Conservation (phyloP, 2,888 invertebrate genomes). For the Isoperla grammatica region DNA sequence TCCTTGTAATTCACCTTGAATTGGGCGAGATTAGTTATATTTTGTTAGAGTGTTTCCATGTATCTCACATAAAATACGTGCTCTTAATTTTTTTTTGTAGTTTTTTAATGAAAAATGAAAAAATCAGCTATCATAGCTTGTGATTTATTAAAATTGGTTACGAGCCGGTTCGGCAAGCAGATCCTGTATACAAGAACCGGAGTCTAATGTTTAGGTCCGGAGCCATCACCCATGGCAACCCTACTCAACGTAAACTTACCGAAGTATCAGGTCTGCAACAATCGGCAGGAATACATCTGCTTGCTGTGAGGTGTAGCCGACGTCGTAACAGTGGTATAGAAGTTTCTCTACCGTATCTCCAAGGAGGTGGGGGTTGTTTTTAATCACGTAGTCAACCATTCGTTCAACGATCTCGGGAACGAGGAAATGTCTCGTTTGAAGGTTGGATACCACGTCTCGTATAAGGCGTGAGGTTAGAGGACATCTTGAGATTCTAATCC, state of each 20-base stretch:
- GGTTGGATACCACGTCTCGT: conserved; percentile 44
- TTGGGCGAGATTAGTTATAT: no score
- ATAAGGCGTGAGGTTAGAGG: conserved; percentile 46
- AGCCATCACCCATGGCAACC: no score
- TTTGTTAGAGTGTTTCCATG: no score
- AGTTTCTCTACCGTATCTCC: conserved; percentile 51
- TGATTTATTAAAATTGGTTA: no score
- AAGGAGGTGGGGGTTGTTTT: conserved; percentile 43
- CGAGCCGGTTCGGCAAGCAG: no score
- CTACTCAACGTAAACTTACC: conserved; percentile 39
- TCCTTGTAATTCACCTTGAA: no score
- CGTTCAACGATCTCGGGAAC: conserved; percentile 28
- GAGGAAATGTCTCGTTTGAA: conserved; percentile 42
- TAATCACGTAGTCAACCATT: conserved; percentile 43
- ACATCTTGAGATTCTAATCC: conserved; percentile 2
- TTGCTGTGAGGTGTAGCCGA: conserved; percentile 48
- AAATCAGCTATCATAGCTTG: no score
- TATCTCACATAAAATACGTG: no score
- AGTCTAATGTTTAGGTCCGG: no score
- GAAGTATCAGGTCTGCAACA: conserved; percentile 44
- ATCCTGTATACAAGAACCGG: no score
- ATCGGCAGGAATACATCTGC: conserved; percentile 41
- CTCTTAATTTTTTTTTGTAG: no score
- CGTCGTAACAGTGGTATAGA: conserved; percentile 46
- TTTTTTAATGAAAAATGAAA: no score